These are phyloP conservation scores for Pomatorhinus ruficollis DNA, from an alignment of 2,113 vertebrate species.

Conservation along the genomic window DNA sequence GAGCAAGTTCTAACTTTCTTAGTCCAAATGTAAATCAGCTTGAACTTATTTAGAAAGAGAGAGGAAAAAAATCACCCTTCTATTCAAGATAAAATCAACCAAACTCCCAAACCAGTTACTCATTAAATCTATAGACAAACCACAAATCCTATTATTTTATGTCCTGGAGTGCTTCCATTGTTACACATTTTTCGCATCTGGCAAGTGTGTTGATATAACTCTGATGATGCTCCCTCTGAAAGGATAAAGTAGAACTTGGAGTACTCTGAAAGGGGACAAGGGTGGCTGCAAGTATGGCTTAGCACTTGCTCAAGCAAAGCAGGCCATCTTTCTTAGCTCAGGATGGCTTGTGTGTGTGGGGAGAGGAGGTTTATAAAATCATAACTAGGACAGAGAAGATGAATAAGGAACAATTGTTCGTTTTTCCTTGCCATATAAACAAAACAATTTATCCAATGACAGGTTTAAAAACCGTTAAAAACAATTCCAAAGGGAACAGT, in stretches of 20 bases:
- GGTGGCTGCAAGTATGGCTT: not conserved
- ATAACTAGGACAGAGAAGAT: not conserved
- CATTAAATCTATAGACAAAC: not conserved
- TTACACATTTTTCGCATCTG: not conserved
- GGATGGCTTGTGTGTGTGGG: no score
- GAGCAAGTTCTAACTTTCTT: not conserved
- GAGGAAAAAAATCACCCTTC: not conserved
- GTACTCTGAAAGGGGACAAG: not conserved
- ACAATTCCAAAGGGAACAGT: not conserved
- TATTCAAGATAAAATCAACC: not conserved
- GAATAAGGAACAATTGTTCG: not conserved
- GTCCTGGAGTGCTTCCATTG: not conserved
- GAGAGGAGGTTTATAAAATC: not conserved
- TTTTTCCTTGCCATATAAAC: not conserved
- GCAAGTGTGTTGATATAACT: not conserved
- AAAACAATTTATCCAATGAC: not conserved
- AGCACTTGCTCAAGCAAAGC: not conserved
- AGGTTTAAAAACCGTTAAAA: conserved; percentile 4
- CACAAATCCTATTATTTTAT: not conserved
- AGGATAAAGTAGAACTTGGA: not conserved
- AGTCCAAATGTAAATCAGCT: not conserved
- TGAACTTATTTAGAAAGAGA: not conserved
- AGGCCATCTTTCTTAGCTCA: not conserved
- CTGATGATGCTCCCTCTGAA: not conserved
- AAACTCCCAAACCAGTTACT: not conserved